Base-by-base conservation (phyloP, 2,797 vertebrate genomes). In the Coccyzus lansbergi region DNA sequence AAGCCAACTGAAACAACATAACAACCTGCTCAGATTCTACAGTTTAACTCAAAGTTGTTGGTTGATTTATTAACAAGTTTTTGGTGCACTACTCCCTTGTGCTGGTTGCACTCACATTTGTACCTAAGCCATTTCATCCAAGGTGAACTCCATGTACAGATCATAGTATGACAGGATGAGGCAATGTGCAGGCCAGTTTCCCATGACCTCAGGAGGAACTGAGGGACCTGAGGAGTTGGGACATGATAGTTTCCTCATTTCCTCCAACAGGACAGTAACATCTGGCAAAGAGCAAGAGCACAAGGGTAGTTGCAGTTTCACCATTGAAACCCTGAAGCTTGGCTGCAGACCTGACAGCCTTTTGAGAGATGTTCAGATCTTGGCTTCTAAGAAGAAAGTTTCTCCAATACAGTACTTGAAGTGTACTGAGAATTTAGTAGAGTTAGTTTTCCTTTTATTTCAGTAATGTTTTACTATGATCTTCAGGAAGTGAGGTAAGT, bases 291-390 rank as follows among this genome's bases (percentile, higher is more conserved):
- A 56, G 10, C 10, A 40, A 62, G 17, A n/a, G 10, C 56, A 64
- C 5, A 20, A 28, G 4, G 1, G 1, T 12, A 4, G 31, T 46
- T 46, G 51, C 26, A 84, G 38, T 44, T 70, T n/a, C n/a, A 49
- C 3, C 3, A 36, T 3, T 3, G 14, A 63, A 48, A 1, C 2
- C 14, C 34, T 1, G 1, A 40, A 53, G 21, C 4, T 1, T 17
- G 25, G n/a, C 67, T 5, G 1, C 28, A 42, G 51, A 24, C 4
- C 4, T 0, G 0, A 8, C 1, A 34, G 12, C 21, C 16, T 87
- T 62, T 63, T 75, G 53, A 63, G 19, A 15, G 22, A 31, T 74
- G 36, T 55, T 60, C 25, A 63, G 46, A 82, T 72, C 19, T 53
- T 62, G 33, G 60, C 12, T 58, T 46, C 51, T 5, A 17, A 92